A percentile compares a stretch with the other conserved stretches of the same genome.
Evolutionary conservation across 1,140 invertebrate genomes (phyloP).

Genomic region (Caenorhabditis briggsae): DNA sequence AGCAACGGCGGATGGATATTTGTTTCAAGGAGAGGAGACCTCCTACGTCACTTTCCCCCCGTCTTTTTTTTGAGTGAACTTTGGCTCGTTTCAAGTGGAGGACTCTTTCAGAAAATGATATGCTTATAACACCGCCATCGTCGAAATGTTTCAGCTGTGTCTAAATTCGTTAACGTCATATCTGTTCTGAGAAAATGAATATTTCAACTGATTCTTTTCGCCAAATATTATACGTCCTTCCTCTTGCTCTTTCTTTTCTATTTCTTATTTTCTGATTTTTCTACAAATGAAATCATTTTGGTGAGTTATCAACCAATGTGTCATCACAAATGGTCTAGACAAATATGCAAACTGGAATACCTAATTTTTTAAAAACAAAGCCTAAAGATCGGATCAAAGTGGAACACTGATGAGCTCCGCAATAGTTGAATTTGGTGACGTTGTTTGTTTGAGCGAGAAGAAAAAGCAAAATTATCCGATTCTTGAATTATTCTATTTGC

Average conservation of each 20-base stretch:
- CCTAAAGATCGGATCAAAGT: not conserved
- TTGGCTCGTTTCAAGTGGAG: constrained; percentile 36
- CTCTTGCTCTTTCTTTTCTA: not conserved
- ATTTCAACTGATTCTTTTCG: not conserved
- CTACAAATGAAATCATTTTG: not conserved
- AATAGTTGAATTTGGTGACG: not conserved
- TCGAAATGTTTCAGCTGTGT: not conserved
- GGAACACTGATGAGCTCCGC: not conserved
- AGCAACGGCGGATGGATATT: not conserved
- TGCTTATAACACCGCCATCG: not conserved
- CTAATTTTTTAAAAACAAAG: not conserved
- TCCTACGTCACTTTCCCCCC: constrained; percentile 31
- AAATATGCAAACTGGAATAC: not conserved
- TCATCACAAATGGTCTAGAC: constrained; percentile 12
- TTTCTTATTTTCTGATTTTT: not conserved
- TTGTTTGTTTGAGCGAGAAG: not conserved
- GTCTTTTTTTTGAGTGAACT: constrained; percentile 34
- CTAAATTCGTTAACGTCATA: not conserved
- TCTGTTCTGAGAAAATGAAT: constrained; percentile 3
- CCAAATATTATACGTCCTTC: not conserved
- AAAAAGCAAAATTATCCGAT: not conserved
- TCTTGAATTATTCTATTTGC: not conserved
- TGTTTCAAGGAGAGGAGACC: constrained; percentile 28
- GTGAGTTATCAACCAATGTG: not conserved
- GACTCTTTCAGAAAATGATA: not conserved